Conservation (phyloP, 2,888 invertebrate species). For the Tolmerus cingulatus region DNA sequence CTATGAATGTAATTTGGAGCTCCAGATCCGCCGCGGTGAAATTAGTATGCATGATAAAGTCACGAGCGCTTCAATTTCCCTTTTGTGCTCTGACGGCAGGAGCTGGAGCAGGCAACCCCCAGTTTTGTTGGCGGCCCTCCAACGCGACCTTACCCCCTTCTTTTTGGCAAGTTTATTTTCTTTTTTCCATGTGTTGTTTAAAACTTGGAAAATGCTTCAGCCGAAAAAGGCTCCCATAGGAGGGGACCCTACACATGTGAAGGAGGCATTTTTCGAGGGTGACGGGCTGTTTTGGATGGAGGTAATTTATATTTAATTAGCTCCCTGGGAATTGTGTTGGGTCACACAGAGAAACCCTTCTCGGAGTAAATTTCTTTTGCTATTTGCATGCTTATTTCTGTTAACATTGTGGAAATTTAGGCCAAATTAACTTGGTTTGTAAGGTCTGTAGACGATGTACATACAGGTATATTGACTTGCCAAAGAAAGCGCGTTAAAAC, state of each 20-base stretch:
- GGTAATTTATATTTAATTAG: constrained; percentile 23
- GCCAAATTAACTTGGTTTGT: background rate
- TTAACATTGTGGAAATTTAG: background rate
- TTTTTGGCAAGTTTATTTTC: background rate
- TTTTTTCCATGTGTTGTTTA: constrained; percentile 3
- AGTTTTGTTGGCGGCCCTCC: background rate
- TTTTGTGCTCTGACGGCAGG: background rate
- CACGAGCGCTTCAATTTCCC: constrained; percentile 22
- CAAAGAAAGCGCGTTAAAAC: background rate
- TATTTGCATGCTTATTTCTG: constrained; percentile 11
- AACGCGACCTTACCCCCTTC: background rate
- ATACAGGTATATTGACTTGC: background rate
- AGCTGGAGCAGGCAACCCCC: background rate
- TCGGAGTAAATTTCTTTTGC: background rate
- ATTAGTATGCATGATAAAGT: constrained; percentile 39
- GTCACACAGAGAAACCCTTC: background rate
- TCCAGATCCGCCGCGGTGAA: constrained; percentile 1
- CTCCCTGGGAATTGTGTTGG: background rate
- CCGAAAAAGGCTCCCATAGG: background rate
- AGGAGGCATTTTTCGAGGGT: background rate
- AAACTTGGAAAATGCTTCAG: background rate
- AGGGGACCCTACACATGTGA: background rate
- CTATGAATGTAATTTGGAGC: constrained; percentile 26
- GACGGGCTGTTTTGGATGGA: background rate
- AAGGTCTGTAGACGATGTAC: background rate